Base-by-base conservation (phyloP, 2,888 invertebrate species). In the Autographa pulchrina region DNA sequence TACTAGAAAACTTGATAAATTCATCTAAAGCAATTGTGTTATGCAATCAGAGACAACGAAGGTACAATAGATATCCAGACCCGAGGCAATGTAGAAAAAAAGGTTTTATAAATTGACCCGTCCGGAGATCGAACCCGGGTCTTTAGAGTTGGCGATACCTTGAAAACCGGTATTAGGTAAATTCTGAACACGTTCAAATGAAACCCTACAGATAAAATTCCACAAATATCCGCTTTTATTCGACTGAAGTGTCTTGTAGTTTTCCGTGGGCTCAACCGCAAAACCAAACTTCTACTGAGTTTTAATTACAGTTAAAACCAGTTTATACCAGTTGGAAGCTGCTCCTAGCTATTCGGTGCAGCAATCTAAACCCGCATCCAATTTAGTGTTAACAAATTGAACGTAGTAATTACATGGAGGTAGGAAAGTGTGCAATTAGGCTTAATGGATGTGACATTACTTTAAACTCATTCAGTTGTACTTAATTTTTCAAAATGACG, bases 361-460 rank as follows among this genome's bases (percentile, higher is more conserved):
- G 79, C 82, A 81, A 85, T 83, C 67, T 80, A 77, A 85, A 85
- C 88, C 89, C 89, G 80, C 89, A 86, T 85, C 88, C 89, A 89
- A 89, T 90, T 89, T 88, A 87, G 77, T 83, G 85, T 88, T 88
- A 86, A 88, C 87, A 86, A 89, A 89, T 88, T 85, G 86, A 85
- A 86, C 82, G 74, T 69, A 79, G 77, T 76, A 77, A 74, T 64
- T 59, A 65, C 75, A 20, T 20, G 75, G 78, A 83, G 68, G 56
- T 56, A 7, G 0, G 62, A 68, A 75, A 56, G 2, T 14, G 25
- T 35, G 18, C 62, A 59, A 63, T 16, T 25, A 20, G 20, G 4
- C 0, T 25, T 59, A 52, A 8, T 68, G 62, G 68, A 68, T 59
- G 14, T 16, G 68, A 9, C 13, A 41, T 20, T 43, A 0, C n/a